Evolutionary conservation across 1,140 invertebrate genomes (phyloP).

Genomic region (Ylistrum balloti): DNA sequence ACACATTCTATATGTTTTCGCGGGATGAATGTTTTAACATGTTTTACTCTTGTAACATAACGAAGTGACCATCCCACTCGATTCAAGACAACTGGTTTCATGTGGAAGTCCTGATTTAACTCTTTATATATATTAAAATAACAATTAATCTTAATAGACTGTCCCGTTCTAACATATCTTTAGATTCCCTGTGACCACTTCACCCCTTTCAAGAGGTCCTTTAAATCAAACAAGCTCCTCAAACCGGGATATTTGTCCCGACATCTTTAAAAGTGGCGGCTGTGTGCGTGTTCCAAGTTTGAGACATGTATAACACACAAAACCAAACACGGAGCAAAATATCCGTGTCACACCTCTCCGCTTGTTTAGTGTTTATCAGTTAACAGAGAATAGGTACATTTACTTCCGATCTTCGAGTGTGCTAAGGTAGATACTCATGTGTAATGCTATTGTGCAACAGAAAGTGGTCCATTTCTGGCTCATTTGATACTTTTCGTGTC

Average conservation of each 20-base stretch:
- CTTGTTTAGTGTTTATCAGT: neutral
- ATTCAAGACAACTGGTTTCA: neutral
- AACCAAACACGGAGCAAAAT: conserved; percentile 24
- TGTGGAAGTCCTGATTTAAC: neutral
- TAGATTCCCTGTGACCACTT: neutral
- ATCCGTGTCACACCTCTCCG: conserved; percentile 30
- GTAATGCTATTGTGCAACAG: neutral
- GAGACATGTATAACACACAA: neutral
- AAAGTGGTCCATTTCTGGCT: neutral
- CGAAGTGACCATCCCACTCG: neutral
- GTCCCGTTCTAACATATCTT: neutral
- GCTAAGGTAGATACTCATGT: neutral
- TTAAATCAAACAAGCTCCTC: conserved; percentile 22
- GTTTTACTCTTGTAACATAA: neutral
- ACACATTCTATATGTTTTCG: neutral
- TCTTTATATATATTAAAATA: conserved; percentile 31
- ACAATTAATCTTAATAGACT: conserved; percentile 6
- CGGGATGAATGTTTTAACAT: neutral
- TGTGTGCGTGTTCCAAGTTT: neutral
- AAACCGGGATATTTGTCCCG: conserved; percentile 16
- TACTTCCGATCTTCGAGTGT: neutral
- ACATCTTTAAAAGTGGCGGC: neutral
- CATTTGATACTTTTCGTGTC: neutral
- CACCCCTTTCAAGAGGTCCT: conserved; percentile 37
- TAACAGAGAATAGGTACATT: neutral